phyloP scores from a whole-genome alignment of 2,797 vertebrate genomes.

The Fistularia tabacaria region DNA sequence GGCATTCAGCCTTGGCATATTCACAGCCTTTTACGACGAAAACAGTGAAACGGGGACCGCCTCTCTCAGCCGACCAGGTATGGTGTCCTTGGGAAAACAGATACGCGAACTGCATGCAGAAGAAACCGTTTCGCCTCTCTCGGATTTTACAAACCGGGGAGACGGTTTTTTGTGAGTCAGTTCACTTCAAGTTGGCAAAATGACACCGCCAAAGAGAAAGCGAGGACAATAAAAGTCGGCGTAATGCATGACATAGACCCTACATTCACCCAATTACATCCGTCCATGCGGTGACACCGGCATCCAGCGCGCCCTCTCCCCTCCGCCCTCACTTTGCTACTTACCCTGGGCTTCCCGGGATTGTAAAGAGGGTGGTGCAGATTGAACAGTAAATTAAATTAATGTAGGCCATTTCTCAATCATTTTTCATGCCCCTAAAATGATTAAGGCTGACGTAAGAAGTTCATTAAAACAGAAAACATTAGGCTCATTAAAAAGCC shows the following conservation, averaged over 20 bases:
- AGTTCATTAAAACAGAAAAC: constrained; percentile 96
- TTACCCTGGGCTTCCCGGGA: constrained; percentile 50
- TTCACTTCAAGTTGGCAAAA: constrained; percentile 56
- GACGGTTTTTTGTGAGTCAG: constrained; percentile 47
- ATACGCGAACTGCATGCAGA: constrained; percentile 38
- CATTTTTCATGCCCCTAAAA: constrained; percentile 88
- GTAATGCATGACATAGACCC: too few species aligned
- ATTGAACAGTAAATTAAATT: constrained; percentile 89
- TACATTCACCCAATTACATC: too few species aligned
- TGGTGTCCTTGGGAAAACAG: constrained; percentile 59
- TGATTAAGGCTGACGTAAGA: constrained; percentile 92
- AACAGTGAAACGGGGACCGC: constrained; percentile 58
- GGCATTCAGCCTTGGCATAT: constrained; percentile 59
- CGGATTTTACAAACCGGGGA: constrained; percentile 44
- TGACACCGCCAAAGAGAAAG: constrained; percentile 22
- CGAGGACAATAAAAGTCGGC: too few species aligned
- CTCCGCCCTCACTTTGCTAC: constrained; percentile 21
- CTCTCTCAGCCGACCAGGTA: constrained; percentile 48
- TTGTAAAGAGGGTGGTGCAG: constrained; percentile 76
- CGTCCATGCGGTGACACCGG: too few species aligned
- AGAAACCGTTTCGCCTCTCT: constrained; percentile 20
- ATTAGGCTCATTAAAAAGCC: constrained; percentile 95
- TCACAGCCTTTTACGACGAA: constrained; percentile 57
- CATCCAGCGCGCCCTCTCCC: not conserved
- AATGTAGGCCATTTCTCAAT: constrained; percentile 88